Base-by-base conservation (phyloP, 2,888 invertebrate genomes). In the Ametastegia equiseti region DNA sequence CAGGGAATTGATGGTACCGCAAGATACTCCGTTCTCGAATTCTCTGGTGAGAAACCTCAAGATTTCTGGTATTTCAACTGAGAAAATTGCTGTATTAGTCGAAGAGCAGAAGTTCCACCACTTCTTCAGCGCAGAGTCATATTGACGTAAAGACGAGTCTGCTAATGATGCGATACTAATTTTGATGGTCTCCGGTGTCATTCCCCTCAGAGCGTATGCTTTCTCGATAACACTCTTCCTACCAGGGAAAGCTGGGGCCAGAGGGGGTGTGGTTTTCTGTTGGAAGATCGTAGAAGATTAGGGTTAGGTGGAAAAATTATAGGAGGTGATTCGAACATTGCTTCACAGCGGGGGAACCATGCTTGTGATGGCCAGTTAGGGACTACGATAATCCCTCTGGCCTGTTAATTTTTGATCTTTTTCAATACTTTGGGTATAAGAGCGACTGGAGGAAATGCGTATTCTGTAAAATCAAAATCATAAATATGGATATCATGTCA, bases 361-460 rank as follows among this genome's bases (percentile, higher is more conserved):
- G 80, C 79, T 33, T 85, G 84, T n/a, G 82, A 63, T n/a, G 84
- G 84, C 85, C 85, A 85, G 6, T 79, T 63, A 1, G 85, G 85
- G 9, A 85, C 83, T 9, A 85, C 73, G 9, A 84, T 15, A 3
- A 84, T 82, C 6, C 83, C 84, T 50, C 39, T 47, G 33, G 82
- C 82, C 1, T 67, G 39, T 30, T 84, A 83, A 5, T 54, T 15
- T 57, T 80, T 63, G 23, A 85, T 80, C 78, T 84, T 86, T 33
- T 54, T 50, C 33, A 84, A 78, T 13, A 81, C 83, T 50, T 79
- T 78, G 47, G 83, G 75, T 45, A 84, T 82, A 30, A 84, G 30
- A 15, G 82, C 33, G 79, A 82, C 83, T 6, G 83, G 84, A 0
- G 83, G 84, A 30, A 85, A 86, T 0, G 83, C 83, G 47, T 84